Conservation (phyloP, 1,140 invertebrate genomes). For the Heliconius himera region DNA sequence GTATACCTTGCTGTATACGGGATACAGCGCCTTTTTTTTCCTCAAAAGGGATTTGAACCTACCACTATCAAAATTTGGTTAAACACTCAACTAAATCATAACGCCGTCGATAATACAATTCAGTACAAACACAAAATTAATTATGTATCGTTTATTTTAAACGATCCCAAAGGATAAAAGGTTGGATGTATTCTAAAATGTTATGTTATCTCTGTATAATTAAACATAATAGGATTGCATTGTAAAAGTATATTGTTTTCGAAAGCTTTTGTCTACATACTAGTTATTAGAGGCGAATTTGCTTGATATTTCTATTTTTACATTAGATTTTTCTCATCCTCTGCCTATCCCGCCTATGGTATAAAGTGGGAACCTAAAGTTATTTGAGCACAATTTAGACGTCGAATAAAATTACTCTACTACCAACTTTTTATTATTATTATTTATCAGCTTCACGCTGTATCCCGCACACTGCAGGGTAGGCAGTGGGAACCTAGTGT, state of each 20-base stretch:
- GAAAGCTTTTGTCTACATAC: not conserved
- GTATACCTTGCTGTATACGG: too few relatives aligned
- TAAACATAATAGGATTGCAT: conserved; percentile 6
- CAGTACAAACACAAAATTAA: not conserved
- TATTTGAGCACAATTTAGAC: too few relatives aligned
- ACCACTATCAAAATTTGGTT: not conserved
- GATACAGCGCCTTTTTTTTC: too few relatives aligned
- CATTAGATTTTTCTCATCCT: not conserved
- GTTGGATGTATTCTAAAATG: not conserved
- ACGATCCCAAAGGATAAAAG: not conserved
- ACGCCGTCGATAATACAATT: not conserved
- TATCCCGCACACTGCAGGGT: too few relatives aligned
- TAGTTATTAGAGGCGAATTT: not conserved
- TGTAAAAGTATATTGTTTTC: conserved; percentile 7
- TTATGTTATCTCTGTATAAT: conserved; percentile 10
- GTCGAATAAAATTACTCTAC: too few relatives aligned
- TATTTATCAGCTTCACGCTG: too few relatives aligned
- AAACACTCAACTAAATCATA: not conserved
- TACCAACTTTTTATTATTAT: too few relatives aligned
- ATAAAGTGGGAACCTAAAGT: too few relatives aligned
- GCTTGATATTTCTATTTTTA: not conserved
- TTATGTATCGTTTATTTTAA: conserved; percentile 12
- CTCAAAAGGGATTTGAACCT: not conserved
- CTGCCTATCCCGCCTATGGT: too few relatives aligned
- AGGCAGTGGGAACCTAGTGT: too few relatives aligned